A percentile compares a stretch with the other conserved stretches of the same genome.
Evolutionary conservation across 2,888 invertebrate genomes (phyloP).

Genomic region (Tetramorium bicarinatum): DNA sequence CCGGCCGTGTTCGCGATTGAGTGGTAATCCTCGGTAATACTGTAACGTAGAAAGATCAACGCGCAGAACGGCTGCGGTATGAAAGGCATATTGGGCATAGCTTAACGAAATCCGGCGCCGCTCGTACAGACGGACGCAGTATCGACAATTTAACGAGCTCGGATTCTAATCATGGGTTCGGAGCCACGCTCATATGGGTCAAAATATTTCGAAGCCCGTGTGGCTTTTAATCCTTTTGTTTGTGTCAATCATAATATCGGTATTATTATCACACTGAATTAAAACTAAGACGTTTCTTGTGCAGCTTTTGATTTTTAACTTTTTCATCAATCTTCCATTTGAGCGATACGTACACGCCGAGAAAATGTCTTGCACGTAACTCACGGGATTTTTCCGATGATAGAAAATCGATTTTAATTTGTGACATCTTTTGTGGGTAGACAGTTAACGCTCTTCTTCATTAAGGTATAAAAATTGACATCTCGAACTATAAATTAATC

Average conservation of each 20-base stretch:
- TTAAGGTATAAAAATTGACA: not conserved
- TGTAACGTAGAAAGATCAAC: slow-evolving; percentile 42
- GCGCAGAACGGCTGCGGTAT: slow-evolving; percentile 31
- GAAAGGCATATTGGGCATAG: slow-evolving; percentile 51
- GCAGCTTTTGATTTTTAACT: not conserved
- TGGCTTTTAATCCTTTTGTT: not conserved
- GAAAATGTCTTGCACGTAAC: not conserved
- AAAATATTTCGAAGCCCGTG: not conserved
- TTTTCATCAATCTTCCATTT: not conserved
- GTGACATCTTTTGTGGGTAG: not conserved
- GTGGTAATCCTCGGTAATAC: slow-evolving; percentile 48
- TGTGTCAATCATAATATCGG: not conserved
- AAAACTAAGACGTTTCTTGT: not conserved
- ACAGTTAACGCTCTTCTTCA: not conserved
- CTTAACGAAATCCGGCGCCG: slow-evolving; percentile 40
- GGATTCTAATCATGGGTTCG: slow-evolving; percentile 6
- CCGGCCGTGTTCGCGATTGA: slow-evolving; percentile 39
- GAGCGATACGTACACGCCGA: not conserved
- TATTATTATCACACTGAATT: not conserved
- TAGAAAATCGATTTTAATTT: not conserved
- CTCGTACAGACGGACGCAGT: not conserved
- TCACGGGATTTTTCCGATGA: not conserved
- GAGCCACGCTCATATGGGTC: not conserved
- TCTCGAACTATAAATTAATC: not conserved
- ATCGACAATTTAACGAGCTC: slow-evolving; percentile 27